These are phyloP conservation scores for Plagodis dolabraria DNA, from an alignment of 2,888 invertebrate species.

Conservation along the genomic window DNA sequence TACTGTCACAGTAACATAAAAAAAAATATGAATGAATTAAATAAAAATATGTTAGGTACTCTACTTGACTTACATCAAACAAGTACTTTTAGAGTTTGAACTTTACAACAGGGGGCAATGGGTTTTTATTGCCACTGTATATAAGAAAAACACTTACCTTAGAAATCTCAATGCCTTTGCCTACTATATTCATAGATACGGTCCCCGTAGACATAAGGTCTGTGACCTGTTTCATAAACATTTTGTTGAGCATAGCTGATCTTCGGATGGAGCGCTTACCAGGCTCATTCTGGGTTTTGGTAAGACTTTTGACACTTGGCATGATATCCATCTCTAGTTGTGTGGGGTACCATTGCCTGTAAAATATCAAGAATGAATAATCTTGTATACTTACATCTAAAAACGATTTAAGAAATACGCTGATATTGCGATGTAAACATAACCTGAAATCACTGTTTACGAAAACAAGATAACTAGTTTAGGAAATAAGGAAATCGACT, in stretches of 20 bases:
- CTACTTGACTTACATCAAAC: too few species aligned
- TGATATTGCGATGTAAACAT: conserved; percentile 9
- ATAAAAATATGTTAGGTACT: too few species aligned
- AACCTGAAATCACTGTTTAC: conserved; percentile 15
- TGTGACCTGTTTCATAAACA: conserved; percentile 92
- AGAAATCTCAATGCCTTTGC: conserved; percentile 89
- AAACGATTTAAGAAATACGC: too few species aligned
- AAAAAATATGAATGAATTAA: too few species aligned
- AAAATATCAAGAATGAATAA: conserved; percentile 11
- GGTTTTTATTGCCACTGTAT: too few species aligned
- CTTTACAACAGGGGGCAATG: too few species aligned
- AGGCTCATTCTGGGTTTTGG: conserved; percentile 76
- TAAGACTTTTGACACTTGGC: conserved; percentile 69
- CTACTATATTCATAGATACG: conserved; percentile 84
- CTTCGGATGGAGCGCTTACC: conserved; percentile 84
- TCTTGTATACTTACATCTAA: too few species aligned
- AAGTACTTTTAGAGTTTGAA: too few species aligned
- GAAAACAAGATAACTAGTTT: too few species aligned
- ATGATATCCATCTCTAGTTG: conserved; percentile 49
- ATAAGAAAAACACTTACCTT: conserved; percentile 66
- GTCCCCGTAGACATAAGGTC: conserved; percentile 91
- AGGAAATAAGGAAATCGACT: not conserved
- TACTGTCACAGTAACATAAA: too few species aligned
- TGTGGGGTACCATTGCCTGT: conserved; percentile 68
- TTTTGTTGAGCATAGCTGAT: conserved; percentile 88